A percentile compares a stretch with the other conserved stretches of the same genome.
These are phyloP conservation scores for Saccostrea glomerata DNA, from an alignment of 1,140 invertebrate species.

Conservation along the genomic window DNA sequence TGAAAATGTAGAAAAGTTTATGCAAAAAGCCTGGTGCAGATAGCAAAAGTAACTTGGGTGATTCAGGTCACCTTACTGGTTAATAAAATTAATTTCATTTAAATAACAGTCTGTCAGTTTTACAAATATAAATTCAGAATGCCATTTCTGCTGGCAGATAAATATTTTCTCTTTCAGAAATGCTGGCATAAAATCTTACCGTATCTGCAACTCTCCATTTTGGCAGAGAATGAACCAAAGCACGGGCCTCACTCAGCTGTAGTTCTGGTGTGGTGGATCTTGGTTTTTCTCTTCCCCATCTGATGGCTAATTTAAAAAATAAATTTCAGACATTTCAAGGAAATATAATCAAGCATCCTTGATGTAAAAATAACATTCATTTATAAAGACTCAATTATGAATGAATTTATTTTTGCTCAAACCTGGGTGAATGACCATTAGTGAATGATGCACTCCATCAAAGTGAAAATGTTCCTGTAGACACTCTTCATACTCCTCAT, in stretches of 20 bases:
- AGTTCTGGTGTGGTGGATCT: slow-evolving; percentile 82
- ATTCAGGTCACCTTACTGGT: no score
- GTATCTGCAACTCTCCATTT: slow-evolving; percentile 86
- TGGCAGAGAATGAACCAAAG: slow-evolving; percentile 86
- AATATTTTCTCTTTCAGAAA: no score
- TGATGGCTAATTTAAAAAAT: slow-evolving; percentile 79
- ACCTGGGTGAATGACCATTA: slow-evolving; percentile 75
- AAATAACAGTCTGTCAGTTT: no score
- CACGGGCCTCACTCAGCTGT: slow-evolving; percentile 87
- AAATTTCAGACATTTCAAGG: background rate
- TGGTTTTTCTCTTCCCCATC: slow-evolving; percentile 84
- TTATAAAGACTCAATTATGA: no score
- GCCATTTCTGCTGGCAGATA: no score
- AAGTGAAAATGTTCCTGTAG: slow-evolving; percentile 66
- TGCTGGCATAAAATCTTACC: slow-evolving; percentile 60
- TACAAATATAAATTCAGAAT: no score
- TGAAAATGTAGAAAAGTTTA: no score
- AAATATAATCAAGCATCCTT: background rate
- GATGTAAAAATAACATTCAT: no score
- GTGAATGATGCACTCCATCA: slow-evolving; percentile 67
- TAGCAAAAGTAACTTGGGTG: no score
- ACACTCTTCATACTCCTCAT: slow-evolving; percentile 56
- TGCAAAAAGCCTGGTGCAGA: no score
- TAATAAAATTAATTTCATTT: no score
- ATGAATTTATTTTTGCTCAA: background rate